phyloP scores from a whole-genome alignment of 1,140 invertebrate genomes.

The Heliconius himera region DNA sequence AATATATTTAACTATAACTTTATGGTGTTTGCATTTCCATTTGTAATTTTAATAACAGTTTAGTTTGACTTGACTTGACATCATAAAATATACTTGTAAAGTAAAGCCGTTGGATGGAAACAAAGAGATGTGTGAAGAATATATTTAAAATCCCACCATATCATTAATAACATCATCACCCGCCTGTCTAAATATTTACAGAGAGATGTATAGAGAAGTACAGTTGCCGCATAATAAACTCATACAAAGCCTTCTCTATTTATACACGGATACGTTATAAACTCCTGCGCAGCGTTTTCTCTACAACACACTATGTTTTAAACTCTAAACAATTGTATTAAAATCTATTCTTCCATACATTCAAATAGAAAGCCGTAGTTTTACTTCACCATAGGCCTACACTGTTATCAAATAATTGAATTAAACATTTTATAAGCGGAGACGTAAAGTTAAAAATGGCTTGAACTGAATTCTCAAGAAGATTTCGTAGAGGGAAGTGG shows the following conservation, averaged over 20 bases:
- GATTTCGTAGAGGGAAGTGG: conserved; percentile 49
- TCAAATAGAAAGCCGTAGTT: background rate
- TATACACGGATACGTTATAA: conserved; percentile 14
- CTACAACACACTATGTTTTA: background rate
- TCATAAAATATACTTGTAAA: background rate
- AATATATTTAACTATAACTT: no score
- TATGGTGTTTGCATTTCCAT: background rate
- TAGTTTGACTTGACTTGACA: background rate
- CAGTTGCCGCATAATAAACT: conserved; percentile 17
- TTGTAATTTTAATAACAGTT: background rate
- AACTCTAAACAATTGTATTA: background rate
- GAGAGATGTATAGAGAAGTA: conserved; percentile 20
- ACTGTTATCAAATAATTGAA: background rate
- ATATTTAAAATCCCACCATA: background rate
- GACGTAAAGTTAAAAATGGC: conserved; percentile 44
- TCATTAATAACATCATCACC: conserved; percentile 30
- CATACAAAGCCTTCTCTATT: conserved; percentile 16
- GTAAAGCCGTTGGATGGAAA: background rate
- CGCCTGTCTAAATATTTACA: conserved; percentile 24
- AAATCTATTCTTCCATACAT: conserved; percentile 16
- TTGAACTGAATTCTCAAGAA: conserved; percentile 11
- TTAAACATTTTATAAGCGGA: background rate
- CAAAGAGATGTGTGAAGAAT: conserved; percentile 12
- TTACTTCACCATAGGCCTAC: conserved; percentile 23
- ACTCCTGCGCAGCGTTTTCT: background rate